Evolutionary conservation across 2,113 vertebrate genomes (phyloP).

Genomic region (Elaphurus davidianus): DNA sequence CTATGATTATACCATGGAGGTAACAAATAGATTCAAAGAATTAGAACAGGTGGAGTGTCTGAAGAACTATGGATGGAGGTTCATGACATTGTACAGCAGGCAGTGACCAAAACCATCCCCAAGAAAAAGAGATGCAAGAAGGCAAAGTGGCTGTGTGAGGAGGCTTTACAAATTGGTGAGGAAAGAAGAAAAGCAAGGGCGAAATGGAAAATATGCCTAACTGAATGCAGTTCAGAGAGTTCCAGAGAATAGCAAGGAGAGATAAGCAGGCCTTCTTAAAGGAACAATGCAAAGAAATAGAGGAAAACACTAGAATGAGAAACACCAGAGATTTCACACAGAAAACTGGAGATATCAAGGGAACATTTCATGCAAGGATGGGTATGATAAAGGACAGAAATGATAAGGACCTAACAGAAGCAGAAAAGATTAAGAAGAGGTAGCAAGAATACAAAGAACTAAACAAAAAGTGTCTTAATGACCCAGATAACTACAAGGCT

Average conservation of each 20-base stretch:
- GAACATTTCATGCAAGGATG: not conserved
- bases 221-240: not conserved
- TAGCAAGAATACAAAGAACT: not conserved
- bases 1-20: not conserved
- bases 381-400: not conserved
- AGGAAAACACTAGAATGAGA: not conserved
- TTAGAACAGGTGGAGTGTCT: not conserved
- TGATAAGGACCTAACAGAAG: not conserved
- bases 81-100: not conserved
- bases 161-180: not conserved
- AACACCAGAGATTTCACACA: not conserved
- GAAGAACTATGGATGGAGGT: not conserved
- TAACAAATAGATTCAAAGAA: not conserved
- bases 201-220: not conserved
- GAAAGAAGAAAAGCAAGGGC: not conserved
- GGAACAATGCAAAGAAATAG: not conserved
- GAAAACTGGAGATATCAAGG: not conserved
- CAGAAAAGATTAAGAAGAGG: not conserved
- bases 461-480: not conserved
- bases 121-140: not conserved
- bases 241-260: not conserved
- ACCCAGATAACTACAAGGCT: not conserved
- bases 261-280: not conserved
- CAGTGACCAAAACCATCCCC: not conserved
- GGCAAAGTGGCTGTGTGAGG: not conserved